Base-by-base conservation (phyloP, 2,113 vertebrate genomes). In the Sylvietta virens region DNA sequence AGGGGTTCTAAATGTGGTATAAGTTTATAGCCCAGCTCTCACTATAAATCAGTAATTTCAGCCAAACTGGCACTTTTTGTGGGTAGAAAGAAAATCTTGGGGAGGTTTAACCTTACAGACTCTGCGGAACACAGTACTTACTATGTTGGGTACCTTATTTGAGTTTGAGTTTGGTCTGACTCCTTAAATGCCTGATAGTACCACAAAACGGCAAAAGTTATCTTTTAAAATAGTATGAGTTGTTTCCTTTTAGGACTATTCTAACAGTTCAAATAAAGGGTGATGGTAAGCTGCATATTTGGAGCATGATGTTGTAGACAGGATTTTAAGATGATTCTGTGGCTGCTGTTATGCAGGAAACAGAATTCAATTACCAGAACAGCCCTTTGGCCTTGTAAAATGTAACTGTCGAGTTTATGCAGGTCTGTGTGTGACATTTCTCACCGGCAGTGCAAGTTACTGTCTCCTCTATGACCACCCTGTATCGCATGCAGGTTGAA, bases 311-410 rank as follows among this genome's bases (percentile, higher is more conserved):
- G 23, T 80, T 71, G 73, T 54, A 77, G 82, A 19, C 22, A 62
- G 60, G 60, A 65, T 44, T 81, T 58, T 27, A 26, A 47, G 60
- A 39, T 72, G 71, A 64, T 83, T 78, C 72, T 83, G 72, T 74
- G 60, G 39, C 76, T 81, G 47, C 44, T 69, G 33, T 93, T 92
- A 87, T 47, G 71, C 85, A 83, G 87, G 81, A 90, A 91, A 45
- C 79, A 80, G 92, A 92, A 95, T 93, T 96, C 71, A 90, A 71
- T 95, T 95, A 93, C 70, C 81, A 44, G 47, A 90, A 70, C 11
- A 83, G 64, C 65, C 44, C 54, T 67, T 95, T 88, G 64, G 76
- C 71, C 93, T 88, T 67, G 56, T 94, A 93, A 93, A 96, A 88
- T 26, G 21, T 77, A 92, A 54, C 82, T 86, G 8, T 56, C 0